Evolutionary conservation across 2,113 vertebrate species (phyloP).

Genomic region (Pyxicephalus adspersus): DNA sequence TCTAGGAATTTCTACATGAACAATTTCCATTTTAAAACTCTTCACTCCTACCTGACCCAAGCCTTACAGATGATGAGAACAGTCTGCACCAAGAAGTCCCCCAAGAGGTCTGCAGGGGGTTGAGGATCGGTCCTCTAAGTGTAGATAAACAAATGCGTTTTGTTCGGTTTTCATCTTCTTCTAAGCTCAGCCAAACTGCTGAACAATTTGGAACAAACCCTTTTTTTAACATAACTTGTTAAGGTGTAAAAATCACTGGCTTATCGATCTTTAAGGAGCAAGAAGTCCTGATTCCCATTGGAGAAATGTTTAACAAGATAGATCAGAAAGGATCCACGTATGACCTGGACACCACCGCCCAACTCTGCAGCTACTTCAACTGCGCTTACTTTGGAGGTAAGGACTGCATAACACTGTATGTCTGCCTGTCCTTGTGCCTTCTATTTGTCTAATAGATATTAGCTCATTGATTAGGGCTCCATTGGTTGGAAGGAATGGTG

Average conservation of each 20-base stretch:
- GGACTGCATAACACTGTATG: background rate
- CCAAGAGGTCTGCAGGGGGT: slow-evolving; percentile 61
- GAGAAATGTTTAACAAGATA: slow-evolving; percentile 64
- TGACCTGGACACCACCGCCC: background rate
- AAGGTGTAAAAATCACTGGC: background rate
- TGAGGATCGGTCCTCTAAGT: slow-evolving; percentile 43
- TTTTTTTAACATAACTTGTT: slow-evolving; percentile 68
- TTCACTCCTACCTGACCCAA: slow-evolving; percentile 69
- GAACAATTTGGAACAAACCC: slow-evolving; percentile 62
- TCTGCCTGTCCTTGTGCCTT: background rate
- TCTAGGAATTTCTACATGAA: slow-evolving; percentile 59
- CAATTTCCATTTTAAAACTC: slow-evolving; percentile 64
- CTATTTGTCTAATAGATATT: no score
- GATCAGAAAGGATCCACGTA: slow-evolving; percentile 50
- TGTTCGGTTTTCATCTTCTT: slow-evolving; percentile 58
- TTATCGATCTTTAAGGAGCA: slow-evolving; percentile 64
- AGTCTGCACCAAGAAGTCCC: slow-evolving; percentile 28
- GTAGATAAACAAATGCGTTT: slow-evolving; percentile 6
- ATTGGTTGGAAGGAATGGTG: no score
- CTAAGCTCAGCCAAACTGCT: background rate
- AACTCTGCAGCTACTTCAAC: slow-evolving; percentile 42
- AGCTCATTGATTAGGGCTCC: no score
- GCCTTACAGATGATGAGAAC: slow-evolving; percentile 60
- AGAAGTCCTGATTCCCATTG: slow-evolving; percentile 66
- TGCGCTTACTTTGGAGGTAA: slow-evolving; percentile 37